phyloP scores from a whole-genome alignment of 2,113 vertebrate species.

The Ceyx cyanopectus region DNA sequence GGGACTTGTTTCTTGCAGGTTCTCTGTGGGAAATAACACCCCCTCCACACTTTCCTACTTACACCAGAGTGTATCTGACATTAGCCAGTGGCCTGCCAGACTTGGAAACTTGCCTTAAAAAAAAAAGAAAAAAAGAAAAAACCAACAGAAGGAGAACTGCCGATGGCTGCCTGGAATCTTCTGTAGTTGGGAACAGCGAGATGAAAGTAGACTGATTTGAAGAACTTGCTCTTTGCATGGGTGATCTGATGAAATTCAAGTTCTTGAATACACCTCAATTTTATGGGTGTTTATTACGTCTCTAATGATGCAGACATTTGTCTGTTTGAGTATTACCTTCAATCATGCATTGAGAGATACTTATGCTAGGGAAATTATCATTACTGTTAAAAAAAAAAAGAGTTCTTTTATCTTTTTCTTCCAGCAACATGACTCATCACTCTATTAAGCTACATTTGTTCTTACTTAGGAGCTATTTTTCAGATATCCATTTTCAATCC shows the following conservation, averaged over 20 bases:
- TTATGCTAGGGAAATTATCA: neutral
- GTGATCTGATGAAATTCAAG: neutral
- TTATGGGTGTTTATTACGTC: neutral
- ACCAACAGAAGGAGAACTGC: neutral
- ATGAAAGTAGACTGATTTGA: neutral
- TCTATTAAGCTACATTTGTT: slow-evolving; percentile 20
- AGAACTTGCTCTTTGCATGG: slow-evolving; percentile 8
- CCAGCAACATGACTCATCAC: neutral
- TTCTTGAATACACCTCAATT: neutral
- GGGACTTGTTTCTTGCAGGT: accelerated
- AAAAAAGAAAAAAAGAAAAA: neutral
- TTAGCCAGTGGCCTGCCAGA: neutral
- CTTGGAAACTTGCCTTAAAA: neutral
- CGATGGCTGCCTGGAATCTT: neutral
- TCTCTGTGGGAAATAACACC: neutral
- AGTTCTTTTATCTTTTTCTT: slow-evolving; percentile 13
- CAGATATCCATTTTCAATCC: neutral
- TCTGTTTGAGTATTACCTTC: slow-evolving; percentile 20
- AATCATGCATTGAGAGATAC: neutral
- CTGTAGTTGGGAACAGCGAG: neutral
- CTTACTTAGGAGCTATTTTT: slow-evolving; percentile 30
- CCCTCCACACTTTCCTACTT: neutral
- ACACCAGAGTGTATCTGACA: neutral
- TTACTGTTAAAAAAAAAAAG: slow-evolving; percentile 20
- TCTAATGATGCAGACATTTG: neutral